Evolutionary conservation across 2,797 vertebrate species (phyloP), one percentile per base, ranked within the genome.

Genomic region (Setipinna tenuifilis): DNA sequence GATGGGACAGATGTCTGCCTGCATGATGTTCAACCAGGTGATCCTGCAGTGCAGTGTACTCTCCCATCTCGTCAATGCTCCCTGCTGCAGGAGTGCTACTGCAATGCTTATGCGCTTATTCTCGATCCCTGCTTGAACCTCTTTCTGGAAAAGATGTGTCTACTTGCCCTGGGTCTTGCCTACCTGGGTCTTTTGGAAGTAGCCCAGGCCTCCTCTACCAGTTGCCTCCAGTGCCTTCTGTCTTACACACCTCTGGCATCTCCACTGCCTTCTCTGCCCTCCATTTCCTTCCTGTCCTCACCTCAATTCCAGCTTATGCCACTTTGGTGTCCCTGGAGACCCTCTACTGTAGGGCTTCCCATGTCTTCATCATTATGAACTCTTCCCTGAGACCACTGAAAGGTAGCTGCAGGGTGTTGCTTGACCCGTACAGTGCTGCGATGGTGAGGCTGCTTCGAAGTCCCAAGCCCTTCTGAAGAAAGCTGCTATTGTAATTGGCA

Each of bases 401-500:
- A 44, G 57, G 61, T 41, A 82, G 75, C 41, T 35, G 84, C 19
- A 68, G 41, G 62, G 54, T 87, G 82, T 83, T 81, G 58, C 23
- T 84, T 28, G 62, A 62, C 62, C 83, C 57, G 65, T 81, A 81
- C 28, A 86, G 23, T 19, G 65, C 35, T 44, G 61, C 83, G 16
- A 35, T 85, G 58, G 50, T 86, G 21, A 89, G 75, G 28, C 75
- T 87, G 54, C 85, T 82, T 11, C 17, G 82, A 21, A 87, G 59
- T n/a, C 59, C 58, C 25, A 87, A 19, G 68, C 59, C 87, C 41
- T 58, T 87, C 57, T 68, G 81, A 17, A 65, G n/a, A 35, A 23
- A 31, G 46, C 44, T 19, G 1, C 44, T 86, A n/a, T n/a, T n/a
- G n/a, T n/a, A n/a, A n/a, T n/a, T n/a, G n/a, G n/a, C n/a, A n/a